phyloP scores from a whole-genome alignment of 1,140 invertebrate genomes.

The Hypsibius dujardini region DNA sequence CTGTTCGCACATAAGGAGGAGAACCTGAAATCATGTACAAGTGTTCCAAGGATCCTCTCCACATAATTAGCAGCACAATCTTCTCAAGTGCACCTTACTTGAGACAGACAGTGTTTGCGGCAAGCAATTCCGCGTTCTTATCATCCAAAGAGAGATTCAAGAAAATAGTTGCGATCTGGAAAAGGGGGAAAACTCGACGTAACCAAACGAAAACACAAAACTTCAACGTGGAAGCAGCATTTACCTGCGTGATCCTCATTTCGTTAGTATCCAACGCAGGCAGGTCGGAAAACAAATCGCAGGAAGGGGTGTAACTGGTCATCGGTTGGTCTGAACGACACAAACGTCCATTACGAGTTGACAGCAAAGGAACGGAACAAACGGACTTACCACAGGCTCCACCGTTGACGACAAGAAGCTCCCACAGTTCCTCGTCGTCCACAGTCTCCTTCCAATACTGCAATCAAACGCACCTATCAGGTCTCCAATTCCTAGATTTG shows the following conservation, averaged over 20 bases:
- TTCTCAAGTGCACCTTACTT: no score
- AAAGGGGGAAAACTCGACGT: not conserved
- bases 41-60: no score
- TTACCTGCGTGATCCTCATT: constrained; percentile 1
- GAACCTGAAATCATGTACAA: not conserved
- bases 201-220: no score
- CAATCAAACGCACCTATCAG: no score
- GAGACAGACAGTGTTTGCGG: not conserved
- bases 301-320: not conserved
- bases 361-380: no score
- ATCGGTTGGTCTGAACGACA: constrained; percentile 10
- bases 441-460: constrained; percentile 10
- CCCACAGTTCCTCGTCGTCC: not conserved
- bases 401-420: not conserved
- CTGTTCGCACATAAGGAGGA: not conserved
- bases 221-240: not conserved
- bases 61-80: no score
- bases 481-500: no score
- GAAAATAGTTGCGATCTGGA: constrained; percentile 11
- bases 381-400: no score
- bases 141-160: not conserved
- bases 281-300: not conserved
- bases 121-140: not conserved
- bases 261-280: not conserved
- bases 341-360: no score